A percentile compares a stretch with the other conserved stretches of the same genome.
phyloP scores from a whole-genome alignment of 2,113 vertebrate genomes.

The Dinomys branickii region DNA sequence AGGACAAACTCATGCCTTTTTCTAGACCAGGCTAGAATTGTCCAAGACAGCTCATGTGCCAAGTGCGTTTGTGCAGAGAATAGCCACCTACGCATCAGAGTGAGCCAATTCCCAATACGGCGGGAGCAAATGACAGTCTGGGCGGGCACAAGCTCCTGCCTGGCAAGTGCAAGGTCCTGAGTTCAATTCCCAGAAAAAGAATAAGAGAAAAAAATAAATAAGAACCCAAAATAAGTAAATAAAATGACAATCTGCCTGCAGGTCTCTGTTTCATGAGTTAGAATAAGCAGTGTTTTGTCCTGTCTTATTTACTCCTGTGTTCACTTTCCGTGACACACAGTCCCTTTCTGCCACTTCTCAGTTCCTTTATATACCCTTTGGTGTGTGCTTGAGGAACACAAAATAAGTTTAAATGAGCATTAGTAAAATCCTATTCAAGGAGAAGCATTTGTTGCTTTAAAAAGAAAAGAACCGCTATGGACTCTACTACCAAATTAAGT shows the following conservation, averaged over 20 bases:
- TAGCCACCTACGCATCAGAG: background rate
- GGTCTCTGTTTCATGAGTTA: background rate
- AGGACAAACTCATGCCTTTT: conserved; percentile 29
- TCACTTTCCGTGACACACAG: too few species aligned
- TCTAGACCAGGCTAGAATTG: background rate
- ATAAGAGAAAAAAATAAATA: too few species aligned
- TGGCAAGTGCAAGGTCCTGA: too few species aligned
- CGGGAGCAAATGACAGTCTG: background rate
- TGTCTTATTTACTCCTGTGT: too few species aligned
- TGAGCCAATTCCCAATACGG: background rate
- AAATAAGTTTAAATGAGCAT: conserved; percentile 22
- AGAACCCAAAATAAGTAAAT: too few species aligned
- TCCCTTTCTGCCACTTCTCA: background rate
- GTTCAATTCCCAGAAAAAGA: too few species aligned
- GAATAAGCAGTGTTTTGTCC: background rate
- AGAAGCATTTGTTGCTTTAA: conserved; percentile 14
- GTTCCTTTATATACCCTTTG: too few species aligned
- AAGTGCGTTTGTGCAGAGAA: background rate
- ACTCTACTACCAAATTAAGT: conserved; percentile 37
- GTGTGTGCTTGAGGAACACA: background rate
- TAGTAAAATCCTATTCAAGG: background rate
- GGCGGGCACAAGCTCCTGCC: too few species aligned
- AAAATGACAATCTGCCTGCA: conserved; percentile 20
- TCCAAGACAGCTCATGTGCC: background rate
- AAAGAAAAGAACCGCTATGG: background rate